phyloP scores from a whole-genome alignment of 1,140 invertebrate species.

The Drosophila lacertosa region DNA sequence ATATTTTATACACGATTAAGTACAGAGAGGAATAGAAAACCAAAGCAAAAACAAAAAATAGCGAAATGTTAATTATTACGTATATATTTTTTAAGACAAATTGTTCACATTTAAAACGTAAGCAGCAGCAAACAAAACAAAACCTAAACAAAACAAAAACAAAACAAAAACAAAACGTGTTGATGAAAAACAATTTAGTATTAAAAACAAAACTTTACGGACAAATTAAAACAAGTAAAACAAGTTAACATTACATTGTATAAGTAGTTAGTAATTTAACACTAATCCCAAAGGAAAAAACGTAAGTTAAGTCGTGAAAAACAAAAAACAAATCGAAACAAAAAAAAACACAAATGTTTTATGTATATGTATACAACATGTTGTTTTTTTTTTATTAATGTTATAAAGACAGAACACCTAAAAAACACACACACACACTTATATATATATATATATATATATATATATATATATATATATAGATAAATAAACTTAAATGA shows the following conservation, averaged over 20 bases:
- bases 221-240: constrained; percentile 84
- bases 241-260: constrained; percentile 84
- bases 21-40: constrained; percentile 11
- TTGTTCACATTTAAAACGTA: constrained; percentile 71
- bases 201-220: constrained; percentile 72
- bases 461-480: constrained; percentile 20
- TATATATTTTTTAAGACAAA: constrained; percentile 82
- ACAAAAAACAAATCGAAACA: constrained; percentile 24
- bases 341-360: constrained; percentile 51
- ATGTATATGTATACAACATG: constrained; percentile 67
- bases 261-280: constrained; percentile 84
- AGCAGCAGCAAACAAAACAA: constrained; percentile 6
- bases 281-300: constrained; percentile 56
- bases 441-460: constrained; percentile 7
- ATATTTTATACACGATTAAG: constrained; percentile 75
- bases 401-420: constrained; percentile 60
- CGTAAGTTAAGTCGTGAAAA: constrained; percentile 31
- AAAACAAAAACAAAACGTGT: constrained; percentile 31
- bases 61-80: constrained; percentile 81
- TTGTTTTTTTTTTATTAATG: constrained; percentile 73
- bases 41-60: constrained; percentile 47
- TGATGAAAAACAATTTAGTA: constrained; percentile 56
- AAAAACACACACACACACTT: constrained; percentile 15
- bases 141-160: background rate
- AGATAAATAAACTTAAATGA: constrained; percentile 41